Percentiles rank a stretch among this genome's conserved stretches.
phyloP scores from a whole-genome alignment of 2,797 vertebrate genomes.

The Taeniopygia guttata region DNA sequence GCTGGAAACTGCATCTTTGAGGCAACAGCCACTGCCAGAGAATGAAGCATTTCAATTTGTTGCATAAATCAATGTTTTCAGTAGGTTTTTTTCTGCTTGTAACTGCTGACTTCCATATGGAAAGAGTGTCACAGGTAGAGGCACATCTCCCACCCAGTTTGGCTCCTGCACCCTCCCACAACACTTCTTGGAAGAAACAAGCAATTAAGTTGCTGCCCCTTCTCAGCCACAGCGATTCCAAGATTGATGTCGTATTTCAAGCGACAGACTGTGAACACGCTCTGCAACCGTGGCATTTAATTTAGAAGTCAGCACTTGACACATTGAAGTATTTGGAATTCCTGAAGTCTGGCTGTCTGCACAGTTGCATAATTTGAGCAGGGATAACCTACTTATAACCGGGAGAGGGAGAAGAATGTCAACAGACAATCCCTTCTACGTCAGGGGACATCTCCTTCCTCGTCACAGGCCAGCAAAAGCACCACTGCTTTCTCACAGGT shows the following conservation, averaged over 20 bases:
- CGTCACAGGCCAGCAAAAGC: not conserved
- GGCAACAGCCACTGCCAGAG: not conserved
- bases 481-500: not conserved
- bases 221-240: not conserved
- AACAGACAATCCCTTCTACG: conserved; percentile 42
- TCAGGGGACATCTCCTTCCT: conserved; percentile 39
- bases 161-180: not conserved
- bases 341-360: conserved; percentile 56
- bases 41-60: not conserved
- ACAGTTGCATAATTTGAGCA: conserved; percentile 53
- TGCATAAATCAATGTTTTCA: not conserved
- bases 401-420: conserved; percentile 16
- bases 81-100: not conserved
- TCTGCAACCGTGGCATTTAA: not conserved
- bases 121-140: not conserved
- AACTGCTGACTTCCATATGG: not conserved
- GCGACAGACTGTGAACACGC: conserved; percentile 5
- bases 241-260: not conserved
- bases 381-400: conserved; percentile 48
- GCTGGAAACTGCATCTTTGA: not conserved
- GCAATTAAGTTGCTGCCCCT: conserved; percentile 14
- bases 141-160: not conserved
- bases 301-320: conserved; percentile 44
- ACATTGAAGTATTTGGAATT: conserved; percentile 49
- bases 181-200: not conserved